Conservation (phyloP, 2,113 vertebrate species). For the Raja brachyura region DNA sequence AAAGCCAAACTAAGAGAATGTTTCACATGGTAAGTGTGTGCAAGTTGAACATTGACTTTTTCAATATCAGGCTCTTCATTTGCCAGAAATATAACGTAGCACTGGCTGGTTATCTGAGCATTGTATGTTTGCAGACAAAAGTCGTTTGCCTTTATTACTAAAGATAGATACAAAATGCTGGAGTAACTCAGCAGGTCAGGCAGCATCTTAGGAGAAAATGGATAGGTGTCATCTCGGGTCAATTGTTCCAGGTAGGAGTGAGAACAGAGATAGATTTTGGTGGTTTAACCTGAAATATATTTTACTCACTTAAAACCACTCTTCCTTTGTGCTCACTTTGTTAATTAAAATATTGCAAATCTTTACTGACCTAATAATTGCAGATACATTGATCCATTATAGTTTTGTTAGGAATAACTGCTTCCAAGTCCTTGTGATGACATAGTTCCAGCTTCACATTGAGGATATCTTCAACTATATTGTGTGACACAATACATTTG, state of each 20-base stretch:
- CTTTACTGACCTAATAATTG: background rate
- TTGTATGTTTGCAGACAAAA: background rate
- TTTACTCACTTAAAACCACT: background rate
- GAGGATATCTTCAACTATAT: background rate
- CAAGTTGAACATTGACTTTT: background rate
- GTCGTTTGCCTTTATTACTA: background rate
- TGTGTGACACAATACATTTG: background rate
- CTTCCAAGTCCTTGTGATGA: background rate
- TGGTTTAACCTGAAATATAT: background rate
- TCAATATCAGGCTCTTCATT: background rate
- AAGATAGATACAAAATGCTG: no score
- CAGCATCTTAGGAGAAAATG: no score
- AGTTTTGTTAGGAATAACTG: background rate
- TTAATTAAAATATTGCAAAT: background rate
- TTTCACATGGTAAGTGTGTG: constrained; percentile 9
- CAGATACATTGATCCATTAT: no score
- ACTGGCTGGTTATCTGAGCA: background rate
- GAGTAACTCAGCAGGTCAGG: no score
- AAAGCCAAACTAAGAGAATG: background rate
- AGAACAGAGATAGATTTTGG: background rate
- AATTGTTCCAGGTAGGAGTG: background rate
- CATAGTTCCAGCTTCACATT: background rate
- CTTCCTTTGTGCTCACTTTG: background rate
- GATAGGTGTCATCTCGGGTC: no score
- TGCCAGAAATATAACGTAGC: background rate